Evolutionary conservation across 2,113 vertebrate species (phyloP), one percentile per base, ranked within the genome.

Genomic region (Hemiprocne comata): DNA sequence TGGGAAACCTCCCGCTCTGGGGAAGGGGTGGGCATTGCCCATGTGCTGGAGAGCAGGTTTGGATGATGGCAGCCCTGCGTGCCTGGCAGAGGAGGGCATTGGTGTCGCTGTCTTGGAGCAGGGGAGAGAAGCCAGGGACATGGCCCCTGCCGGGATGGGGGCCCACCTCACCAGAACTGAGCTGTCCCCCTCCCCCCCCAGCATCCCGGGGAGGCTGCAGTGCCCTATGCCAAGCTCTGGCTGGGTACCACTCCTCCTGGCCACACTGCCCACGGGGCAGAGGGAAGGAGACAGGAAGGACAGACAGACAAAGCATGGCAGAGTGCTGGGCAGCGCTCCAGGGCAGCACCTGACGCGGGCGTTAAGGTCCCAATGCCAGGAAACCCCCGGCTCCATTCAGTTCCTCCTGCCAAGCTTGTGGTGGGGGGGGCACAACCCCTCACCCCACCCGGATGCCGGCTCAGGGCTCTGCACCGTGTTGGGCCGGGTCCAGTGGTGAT

Each of bases 401-500:
- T 62, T 86, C 67, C 64, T 86, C 40, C 46, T 66, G 58, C 34
- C 54, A 15, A 44, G 28, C 33, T 75, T 26, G 17, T 2, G 5
- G n/a, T 12, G 50, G 77, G n/a, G 13, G 50, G 77, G 65, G n/a
- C 55, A 62, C 50, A 42, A 6, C n/a, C 31, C n/a, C 28, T 34
- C 3, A 0, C 25, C 34, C 80, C 80, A 46, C 36, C 38, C 3
- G 1, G 62, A 36, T 23, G 58, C 57, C 2, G 0, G n/a, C 34
- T 13, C 1, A 1, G 48, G 50, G 50, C 80, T 79, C 48, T 7
- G 6, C 38, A 9, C 21, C 0, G 1, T 1, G 0, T 1, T 24
- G 42, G 7, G 19, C 21, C 0, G 0, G 15, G 23, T 9, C 28
- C 31, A 10, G 72, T 10, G 23, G 1, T 62, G 62, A 20, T 26